Evolutionary conservation across 2,797 vertebrate species (phyloP), one percentile per base, ranked within the genome.

Genomic region (Trachops cirrhosus): DNA sequence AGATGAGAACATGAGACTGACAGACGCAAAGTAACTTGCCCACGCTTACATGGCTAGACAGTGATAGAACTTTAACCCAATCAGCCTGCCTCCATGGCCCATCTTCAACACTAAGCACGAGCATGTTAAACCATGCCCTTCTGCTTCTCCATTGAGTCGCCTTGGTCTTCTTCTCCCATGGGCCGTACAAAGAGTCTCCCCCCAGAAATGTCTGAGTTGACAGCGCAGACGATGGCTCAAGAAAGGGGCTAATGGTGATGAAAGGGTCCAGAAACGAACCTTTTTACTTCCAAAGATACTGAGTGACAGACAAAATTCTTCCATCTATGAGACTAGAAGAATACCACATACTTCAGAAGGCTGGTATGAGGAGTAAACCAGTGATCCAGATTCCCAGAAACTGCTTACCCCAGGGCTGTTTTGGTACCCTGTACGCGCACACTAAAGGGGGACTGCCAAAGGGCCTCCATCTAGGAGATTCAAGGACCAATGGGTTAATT

Each of bases 401-500:
- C 54, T 70, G 82, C 87, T 96, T 89, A 82, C 6, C 57, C 77
- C 48, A 74, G 70, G 82, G 54, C 62, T 57, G n/a, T 67, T 34
- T 86, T 26, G 15, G 71, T 46, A 82, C 89, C 74, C 78, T 59
- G 46, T 41, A 89, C 89, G 15, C 41, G 78, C 24, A 29, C 54
- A 54, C 80, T 79, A 67, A 88, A 74, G 59, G 70, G 39, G 52
- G 82, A 54, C 26, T 88, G 48, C 75, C 83, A 37, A 50, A 48
- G 62, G 50, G 80, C 57, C 67, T 77, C 91, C 74, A 50, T 92
- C 86, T 80, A 97, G 96, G 92, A 97, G 94, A 96, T 85, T 29
- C 12, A 39, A 93, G 92, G 92, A 86, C 29, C 87, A 86, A 46
- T 70, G 78, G 90, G 96, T 96, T 97, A 97, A 98, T 97, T 95